These are phyloP conservation scores for Drosophila anomalata DNA, from an alignment of 2,888 invertebrate species.

Conservation along the genomic window DNA sequence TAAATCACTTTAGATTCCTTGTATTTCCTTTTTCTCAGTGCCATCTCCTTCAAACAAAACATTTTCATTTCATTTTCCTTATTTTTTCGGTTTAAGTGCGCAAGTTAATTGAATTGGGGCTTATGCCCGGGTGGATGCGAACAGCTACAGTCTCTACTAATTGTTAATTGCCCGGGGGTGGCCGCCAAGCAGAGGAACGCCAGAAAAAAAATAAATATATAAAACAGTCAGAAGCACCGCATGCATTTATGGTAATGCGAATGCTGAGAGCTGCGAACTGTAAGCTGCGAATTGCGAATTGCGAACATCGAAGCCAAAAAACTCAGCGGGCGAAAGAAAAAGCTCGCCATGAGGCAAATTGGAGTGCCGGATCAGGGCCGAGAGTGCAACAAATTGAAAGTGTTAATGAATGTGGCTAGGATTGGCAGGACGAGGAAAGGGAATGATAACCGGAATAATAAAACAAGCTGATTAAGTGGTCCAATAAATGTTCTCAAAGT, in stretches of 20 bases:
- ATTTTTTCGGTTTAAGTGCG: slow-evolving; percentile 42
- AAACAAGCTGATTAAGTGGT: slow-evolving; percentile 31
- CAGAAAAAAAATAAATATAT: not conserved
- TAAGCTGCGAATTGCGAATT: not conserved
- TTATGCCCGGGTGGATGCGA: slow-evolving; percentile 22
- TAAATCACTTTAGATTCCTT: not conserved
- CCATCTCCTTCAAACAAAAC: slow-evolving; percentile 10
- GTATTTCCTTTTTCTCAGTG: slow-evolving; percentile 1
- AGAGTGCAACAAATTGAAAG: slow-evolving; percentile 51
- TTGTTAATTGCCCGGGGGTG: slow-evolving; percentile 40
- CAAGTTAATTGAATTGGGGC: slow-evolving; percentile 50
- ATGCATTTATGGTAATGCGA: slow-evolving; percentile 50
- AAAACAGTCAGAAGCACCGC: slow-evolving; percentile 22
- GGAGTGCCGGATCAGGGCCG: slow-evolving; percentile 29
- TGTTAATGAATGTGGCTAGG: slow-evolving; percentile 29
- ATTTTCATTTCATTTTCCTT: slow-evolving; percentile 3
- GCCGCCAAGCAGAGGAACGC: not conserved
- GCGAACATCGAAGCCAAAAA: slow-evolving; percentile 10
- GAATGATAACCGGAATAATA: slow-evolving; percentile 19
- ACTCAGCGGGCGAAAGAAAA: slow-evolving; percentile 27
- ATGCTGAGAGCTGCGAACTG: too few species aligned
- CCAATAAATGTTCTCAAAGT: not conserved
- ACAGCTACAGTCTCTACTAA: slow-evolving; percentile 39
- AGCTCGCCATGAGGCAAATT: slow-evolving; percentile 14
- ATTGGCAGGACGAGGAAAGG: not conserved